These are phyloP conservation scores for Micropoecilia bifurca DNA, from an alignment of 2,797 vertebrate species.

Conservation along the genomic window DNA sequence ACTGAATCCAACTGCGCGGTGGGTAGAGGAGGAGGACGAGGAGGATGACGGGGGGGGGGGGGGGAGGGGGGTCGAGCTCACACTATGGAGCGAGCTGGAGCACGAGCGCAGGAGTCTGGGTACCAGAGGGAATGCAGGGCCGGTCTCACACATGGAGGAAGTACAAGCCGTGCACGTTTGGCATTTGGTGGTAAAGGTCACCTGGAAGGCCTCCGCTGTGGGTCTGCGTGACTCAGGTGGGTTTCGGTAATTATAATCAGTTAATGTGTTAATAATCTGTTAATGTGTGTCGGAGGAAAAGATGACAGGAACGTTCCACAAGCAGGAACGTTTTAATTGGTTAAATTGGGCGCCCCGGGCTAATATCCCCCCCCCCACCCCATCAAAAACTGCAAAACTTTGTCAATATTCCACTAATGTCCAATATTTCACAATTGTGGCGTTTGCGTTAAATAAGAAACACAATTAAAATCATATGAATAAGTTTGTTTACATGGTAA, in stretches of 20 bases:
- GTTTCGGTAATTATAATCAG: constrained; percentile 8
- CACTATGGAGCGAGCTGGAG: constrained; percentile 46
- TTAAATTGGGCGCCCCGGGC: background rate
- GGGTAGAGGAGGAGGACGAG: constrained; percentile 14
- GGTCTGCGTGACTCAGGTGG: constrained; percentile 16
- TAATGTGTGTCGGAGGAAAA: constrained; percentile 3
- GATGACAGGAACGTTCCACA: background rate
- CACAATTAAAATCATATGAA: no score
- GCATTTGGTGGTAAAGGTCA: constrained; percentile 21
- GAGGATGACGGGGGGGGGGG: no score
- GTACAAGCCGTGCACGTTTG: constrained; percentile 18
- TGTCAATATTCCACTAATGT: no score
- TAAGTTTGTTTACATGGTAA: no score
- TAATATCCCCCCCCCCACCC: background rate
- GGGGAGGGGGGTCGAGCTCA: constrained; percentile 43
- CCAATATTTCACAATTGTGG: no score
- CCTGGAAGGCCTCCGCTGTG: constrained; percentile 5
- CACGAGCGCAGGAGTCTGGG: constrained; percentile 13
- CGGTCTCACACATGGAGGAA: constrained; percentile 26
- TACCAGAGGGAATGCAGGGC: constrained; percentile 21
- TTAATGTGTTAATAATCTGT: no score
- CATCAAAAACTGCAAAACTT: no score
- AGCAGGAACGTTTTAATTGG: background rate
- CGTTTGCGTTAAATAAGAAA: no score
- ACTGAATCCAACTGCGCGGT: constrained; percentile 50